Base-by-base conservation (phyloP, 2,888 invertebrate species). In the Drosophila hamatofila region DNA sequence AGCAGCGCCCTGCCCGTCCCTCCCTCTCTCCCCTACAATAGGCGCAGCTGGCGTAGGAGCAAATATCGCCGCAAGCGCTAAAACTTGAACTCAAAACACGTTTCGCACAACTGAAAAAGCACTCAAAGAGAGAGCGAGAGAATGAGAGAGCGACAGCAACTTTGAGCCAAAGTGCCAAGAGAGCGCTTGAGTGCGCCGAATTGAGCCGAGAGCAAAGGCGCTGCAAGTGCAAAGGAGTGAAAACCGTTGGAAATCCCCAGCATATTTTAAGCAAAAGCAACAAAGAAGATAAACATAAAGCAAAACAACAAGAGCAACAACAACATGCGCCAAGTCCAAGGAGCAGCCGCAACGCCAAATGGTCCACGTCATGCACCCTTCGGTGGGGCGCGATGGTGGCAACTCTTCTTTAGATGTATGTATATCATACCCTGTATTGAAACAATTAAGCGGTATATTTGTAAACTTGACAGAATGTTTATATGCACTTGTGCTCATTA, bases 231-330 rank as follows among this genome's bases (percentile, higher is more conserved):
- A 48, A 48, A 52, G 16, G 64, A 49, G 44, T 37, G 56, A 35
- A 41, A 61, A 60, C 8, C 60, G 49, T 54, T 77, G 84, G 84
- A 84, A 84, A 84, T 84, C 89, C 83, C 84, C 89, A 87, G 21
- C 69, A 72, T 81, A 70, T 75, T 61, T 77, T 25, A 65, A 77
- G 62, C 49, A 57, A 54, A 49, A 44, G 21, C 44, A 68, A 42
- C 59, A 66, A 66, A 49, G 30, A 61, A 37, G 49, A 59, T 56
- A 51, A 73, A 46, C n/a, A 25, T 18, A 18, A 9, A 23, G 14
- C 49, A 55, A 23, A 70, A n/a, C 66, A 63, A 41, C 16, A 62
- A 46, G 25, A 30, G 6, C 48, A 52, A 11, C 23, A 72, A 56
- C 51, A 66, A 63, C 61, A 42, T 21, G n/a, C 42, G 60, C 21